Conservation (phyloP, 2,888 invertebrate species). For the Thera obeliscata region DNA sequence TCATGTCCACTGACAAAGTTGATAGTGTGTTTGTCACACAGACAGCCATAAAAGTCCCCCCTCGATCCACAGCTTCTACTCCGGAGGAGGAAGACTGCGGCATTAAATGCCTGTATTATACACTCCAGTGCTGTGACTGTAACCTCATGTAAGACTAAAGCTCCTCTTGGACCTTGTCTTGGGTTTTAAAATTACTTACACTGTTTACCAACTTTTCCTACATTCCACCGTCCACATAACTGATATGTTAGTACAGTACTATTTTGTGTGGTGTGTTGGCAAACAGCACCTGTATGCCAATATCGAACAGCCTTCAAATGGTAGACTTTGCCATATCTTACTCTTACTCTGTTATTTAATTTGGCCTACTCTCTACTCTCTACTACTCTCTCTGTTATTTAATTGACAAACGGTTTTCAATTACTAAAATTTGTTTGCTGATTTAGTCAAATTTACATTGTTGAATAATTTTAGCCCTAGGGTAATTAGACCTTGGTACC, state of each 20-base stretch:
- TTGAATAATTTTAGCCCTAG: no score
- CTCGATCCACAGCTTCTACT: slow-evolving; percentile 54
- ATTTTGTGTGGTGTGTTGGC: neutral
- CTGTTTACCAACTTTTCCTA: neutral
- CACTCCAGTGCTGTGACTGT: slow-evolving; percentile 87
- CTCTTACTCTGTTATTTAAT: neutral
- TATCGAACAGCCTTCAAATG: neutral
- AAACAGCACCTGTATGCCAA: neutral
- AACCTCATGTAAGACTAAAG: slow-evolving; percentile 66
- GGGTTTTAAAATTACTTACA: neutral
- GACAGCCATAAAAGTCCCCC: slow-evolving; percentile 45
- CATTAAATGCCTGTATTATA: slow-evolving; percentile 86
- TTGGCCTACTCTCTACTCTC: neutral
- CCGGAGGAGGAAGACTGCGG: slow-evolving; percentile 84
- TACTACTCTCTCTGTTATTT: no score
- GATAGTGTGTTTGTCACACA: slow-evolving; percentile 69
- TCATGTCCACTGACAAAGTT: slow-evolving; percentile 64
- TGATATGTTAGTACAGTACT: neutral
- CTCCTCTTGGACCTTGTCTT: neutral
- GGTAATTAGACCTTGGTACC: no score
- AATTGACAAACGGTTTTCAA: no score
- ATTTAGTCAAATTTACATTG: no score
- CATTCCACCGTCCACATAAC: neutral
- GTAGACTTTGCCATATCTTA: neutral
- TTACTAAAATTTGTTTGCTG: no score